These are phyloP conservation scores for Noctuana brunneofusca DNA, from an alignment of 2,888 invertebrate species.

Conservation along the genomic window DNA sequence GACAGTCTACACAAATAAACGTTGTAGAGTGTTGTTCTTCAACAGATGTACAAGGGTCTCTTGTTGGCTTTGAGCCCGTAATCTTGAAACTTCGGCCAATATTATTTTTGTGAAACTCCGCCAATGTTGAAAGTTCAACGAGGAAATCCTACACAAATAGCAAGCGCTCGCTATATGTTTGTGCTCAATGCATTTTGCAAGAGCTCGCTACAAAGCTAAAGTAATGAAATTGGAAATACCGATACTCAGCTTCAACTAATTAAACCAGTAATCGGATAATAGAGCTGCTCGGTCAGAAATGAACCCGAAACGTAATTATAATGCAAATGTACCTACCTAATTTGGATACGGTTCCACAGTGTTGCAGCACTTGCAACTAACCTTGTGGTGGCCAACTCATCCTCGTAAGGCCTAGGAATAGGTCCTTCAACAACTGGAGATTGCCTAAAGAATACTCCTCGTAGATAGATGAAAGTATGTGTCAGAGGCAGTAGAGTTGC, in stretches of 20 bases:
- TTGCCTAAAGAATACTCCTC: no score
- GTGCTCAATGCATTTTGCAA: constrained; percentile 9
- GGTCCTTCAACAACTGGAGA: no score
- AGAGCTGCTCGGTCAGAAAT: constrained; percentile 22
- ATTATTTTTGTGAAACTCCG: constrained; percentile 17
- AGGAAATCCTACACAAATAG: constrained; percentile 8
- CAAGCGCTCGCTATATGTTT: constrained; percentile 11
- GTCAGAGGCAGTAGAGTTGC: no score
- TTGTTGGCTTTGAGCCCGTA: constrained; percentile 28
- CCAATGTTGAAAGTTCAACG: constrained; percentile 16
- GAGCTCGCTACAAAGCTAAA: constrained; percentile 13
- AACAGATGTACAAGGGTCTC: constrained; percentile 16
- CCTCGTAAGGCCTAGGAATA: no score
- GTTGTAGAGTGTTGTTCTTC: background rate
- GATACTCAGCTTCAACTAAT: constrained; percentile 21
- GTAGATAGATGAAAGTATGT: no score
- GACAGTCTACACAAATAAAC: background rate
- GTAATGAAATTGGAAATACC: constrained; percentile 26
- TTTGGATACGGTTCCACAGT: no score
- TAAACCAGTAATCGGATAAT: constrained; percentile 24
- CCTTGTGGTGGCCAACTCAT: no score
- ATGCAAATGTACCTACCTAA: no score
- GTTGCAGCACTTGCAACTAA: no score
- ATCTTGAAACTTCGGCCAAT: constrained; percentile 24
- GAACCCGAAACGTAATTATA: constrained; percentile 11